Conservation (phyloP, 1,140 invertebrate species). For the Zaprionus africanus region DNA sequence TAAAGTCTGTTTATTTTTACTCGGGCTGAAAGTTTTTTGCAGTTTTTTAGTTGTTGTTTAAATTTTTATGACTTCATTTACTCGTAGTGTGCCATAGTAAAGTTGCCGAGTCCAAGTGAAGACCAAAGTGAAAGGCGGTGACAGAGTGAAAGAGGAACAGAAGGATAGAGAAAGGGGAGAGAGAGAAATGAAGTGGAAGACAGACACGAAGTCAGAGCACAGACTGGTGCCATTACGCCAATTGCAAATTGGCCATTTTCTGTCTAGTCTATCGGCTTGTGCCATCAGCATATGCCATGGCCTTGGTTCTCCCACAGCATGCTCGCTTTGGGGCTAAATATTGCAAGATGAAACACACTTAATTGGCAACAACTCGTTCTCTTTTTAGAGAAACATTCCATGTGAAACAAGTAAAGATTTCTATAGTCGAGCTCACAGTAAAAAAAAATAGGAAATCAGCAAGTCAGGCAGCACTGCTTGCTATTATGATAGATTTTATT, state of each 20-base stretch:
- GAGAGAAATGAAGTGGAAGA: neutral
- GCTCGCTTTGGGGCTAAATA: slow-evolving; percentile 9
- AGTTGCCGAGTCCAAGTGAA: slow-evolving; percentile 12
- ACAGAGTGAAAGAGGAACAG: neutral
- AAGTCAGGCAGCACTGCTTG: too few species aligned
- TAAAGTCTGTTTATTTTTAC: slow-evolving; percentile 72
- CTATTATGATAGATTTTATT: too few species aligned
- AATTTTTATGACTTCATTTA: slow-evolving; percentile 74
- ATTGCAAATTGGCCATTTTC: slow-evolving; percentile 68
- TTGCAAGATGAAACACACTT: slow-evolving; percentile 20
- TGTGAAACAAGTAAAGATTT: neutral
- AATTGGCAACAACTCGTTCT: slow-evolving; percentile 13
- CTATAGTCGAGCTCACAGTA: too few species aligned
- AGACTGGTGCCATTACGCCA: slow-evolving; percentile 64
- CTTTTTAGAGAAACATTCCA: neutral
- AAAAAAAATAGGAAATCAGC: too few species aligned
- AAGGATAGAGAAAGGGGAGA: neutral
- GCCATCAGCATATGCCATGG: slow-evolving; percentile 51
- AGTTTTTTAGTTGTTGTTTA: slow-evolving; percentile 54
- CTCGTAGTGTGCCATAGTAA: slow-evolving; percentile 32
- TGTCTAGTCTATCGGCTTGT: slow-evolving; percentile 55
- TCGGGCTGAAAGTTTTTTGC: slow-evolving; percentile 57
- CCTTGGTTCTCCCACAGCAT: slow-evolving; percentile 36
- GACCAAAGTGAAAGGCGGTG: neutral
- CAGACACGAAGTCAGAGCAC: neutral